Evolutionary conservation across 2,797 vertebrate genomes (phyloP).

Genomic region (Thaleichthys pacificus): DNA sequence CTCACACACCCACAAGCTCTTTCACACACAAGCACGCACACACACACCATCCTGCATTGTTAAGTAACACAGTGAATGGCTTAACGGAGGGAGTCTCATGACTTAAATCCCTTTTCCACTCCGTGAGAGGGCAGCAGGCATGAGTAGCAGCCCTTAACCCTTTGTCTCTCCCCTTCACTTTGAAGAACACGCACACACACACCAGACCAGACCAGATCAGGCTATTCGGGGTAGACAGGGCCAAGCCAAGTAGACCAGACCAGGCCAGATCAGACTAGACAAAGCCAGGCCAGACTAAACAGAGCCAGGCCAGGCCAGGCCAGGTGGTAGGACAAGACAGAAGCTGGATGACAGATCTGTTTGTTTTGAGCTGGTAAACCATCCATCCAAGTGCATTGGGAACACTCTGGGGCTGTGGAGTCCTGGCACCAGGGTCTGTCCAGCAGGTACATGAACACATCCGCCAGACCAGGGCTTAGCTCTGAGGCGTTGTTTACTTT

Average conservation of each 20-base stretch:
- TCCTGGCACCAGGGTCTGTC: background rate
- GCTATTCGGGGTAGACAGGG: background rate
- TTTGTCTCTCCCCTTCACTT: slow-evolving; percentile 57
- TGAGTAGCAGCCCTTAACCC: slow-evolving; percentile 48
- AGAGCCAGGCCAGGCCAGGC: background rate
- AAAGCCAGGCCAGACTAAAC: background rate
- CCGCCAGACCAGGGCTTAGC: background rate
- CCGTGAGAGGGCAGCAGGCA: slow-evolving; percentile 48
- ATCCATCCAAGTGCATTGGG: too few relatives aligned
- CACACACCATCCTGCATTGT: slow-evolving; percentile 24
- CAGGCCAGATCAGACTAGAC: background rate
- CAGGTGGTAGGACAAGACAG: background rate
- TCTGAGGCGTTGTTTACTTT: background rate
- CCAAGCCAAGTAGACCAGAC: background rate
- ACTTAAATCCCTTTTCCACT: slow-evolving; percentile 68
- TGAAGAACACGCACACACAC: slow-evolving; percentile 20
- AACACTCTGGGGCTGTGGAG: too few relatives aligned
- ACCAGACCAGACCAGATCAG: background rate
- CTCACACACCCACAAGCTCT: background rate
- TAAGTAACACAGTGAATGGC: slow-evolving; percentile 56
- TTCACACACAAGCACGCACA: slow-evolving; percentile 7
- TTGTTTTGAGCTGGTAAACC: slow-evolving; percentile 23
- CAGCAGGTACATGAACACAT: background rate
- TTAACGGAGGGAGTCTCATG: slow-evolving; percentile 56
- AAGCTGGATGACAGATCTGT: slow-evolving; percentile 13